These are phyloP conservation scores for Aporophyla lueneburgensis DNA, from an alignment of 2,888 invertebrate species.

Conservation along the genomic window DNA sequence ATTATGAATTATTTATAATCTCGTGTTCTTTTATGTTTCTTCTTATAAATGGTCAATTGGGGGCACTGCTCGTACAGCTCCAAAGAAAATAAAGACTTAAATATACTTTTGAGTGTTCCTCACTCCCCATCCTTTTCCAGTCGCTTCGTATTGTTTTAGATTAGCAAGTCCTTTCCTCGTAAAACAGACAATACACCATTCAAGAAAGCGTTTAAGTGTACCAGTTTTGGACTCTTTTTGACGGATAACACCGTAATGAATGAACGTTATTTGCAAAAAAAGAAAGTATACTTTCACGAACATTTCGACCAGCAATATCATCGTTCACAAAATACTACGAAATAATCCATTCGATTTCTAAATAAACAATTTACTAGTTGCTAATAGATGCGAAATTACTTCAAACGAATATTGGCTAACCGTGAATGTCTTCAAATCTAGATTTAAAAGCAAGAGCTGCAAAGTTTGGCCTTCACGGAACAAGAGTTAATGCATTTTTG, in stretches of 20 bases:
- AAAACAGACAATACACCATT: constrained; percentile 10
- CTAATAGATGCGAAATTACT: constrained; percentile 40
- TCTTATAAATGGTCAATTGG: background rate
- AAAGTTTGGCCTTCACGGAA: constrained; percentile 71
- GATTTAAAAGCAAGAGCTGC: constrained; percentile 64
- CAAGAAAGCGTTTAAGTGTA: constrained; percentile 25
- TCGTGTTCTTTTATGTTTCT: background rate
- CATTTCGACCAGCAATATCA: constrained; percentile 72
- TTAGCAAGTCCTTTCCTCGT: constrained; percentile 3
- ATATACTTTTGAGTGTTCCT: background rate
- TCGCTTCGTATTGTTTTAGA: constrained; percentile 14
- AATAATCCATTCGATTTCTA: constrained; percentile 64
- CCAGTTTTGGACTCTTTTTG: constrained; percentile 64
- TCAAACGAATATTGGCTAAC: constrained; percentile 46
- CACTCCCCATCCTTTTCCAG: background rate
- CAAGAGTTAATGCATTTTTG: constrained; percentile 52
- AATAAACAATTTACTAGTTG: constrained; percentile 42
- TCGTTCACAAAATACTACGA: constrained; percentile 66
- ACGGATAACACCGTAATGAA: constrained; percentile 73
- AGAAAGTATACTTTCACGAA: constrained; percentile 82
- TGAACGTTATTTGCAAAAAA: constrained; percentile 77
- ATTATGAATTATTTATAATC: background rate
- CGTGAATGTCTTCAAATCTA: constrained; percentile 56
- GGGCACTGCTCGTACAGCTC: background rate
- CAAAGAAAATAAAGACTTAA: background rate